Conservation (phyloP, 2,113 vertebrate species). For the Mobula hypostoma region DNA sequence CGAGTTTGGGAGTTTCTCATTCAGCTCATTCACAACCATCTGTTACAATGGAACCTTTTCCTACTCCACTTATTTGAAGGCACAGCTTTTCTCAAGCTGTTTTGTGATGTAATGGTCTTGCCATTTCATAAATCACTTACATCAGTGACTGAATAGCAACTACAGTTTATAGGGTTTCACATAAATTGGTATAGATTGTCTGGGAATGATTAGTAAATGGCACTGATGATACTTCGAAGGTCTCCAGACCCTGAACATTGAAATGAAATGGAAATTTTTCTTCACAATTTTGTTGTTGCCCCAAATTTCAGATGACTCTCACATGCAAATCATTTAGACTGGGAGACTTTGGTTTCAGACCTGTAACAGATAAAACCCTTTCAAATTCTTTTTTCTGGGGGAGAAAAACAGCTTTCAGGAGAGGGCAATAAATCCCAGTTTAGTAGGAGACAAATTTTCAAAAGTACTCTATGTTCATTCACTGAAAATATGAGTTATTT, state of each 20-base stretch:
- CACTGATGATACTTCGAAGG: not conserved
- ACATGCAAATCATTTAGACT: not conserved
- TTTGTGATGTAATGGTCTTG: not conserved
- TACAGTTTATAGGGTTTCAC: not conserved
- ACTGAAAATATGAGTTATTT: not conserved
- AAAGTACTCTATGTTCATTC: not conserved
- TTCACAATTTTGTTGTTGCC: not conserved
- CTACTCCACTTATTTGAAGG: not conserved
- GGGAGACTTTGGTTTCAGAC: slow-evolving; percentile 24
- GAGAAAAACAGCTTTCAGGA: not conserved
- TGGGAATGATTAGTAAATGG: not conserved
- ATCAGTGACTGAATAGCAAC: not conserved
- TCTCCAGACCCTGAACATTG: slow-evolving; percentile 12
- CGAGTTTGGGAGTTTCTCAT: not conserved
- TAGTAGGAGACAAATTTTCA: not conserved
- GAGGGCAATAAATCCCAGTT: not conserved
- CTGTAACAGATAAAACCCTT: not conserved
- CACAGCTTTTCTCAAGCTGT: slow-evolving; percentile 9
- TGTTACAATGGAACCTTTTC: not conserved
- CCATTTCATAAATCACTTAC: not conserved
- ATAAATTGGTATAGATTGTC: not conserved
- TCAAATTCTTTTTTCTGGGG: not conserved
- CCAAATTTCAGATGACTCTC: not conserved
- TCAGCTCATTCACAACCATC: not conserved
- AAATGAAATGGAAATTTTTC: not conserved